Percentiles rank a stretch among this genome's conserved stretches.
Conservation (phyloP, 2,797 vertebrate species). For the Eutrigla gurnardus region DNA sequence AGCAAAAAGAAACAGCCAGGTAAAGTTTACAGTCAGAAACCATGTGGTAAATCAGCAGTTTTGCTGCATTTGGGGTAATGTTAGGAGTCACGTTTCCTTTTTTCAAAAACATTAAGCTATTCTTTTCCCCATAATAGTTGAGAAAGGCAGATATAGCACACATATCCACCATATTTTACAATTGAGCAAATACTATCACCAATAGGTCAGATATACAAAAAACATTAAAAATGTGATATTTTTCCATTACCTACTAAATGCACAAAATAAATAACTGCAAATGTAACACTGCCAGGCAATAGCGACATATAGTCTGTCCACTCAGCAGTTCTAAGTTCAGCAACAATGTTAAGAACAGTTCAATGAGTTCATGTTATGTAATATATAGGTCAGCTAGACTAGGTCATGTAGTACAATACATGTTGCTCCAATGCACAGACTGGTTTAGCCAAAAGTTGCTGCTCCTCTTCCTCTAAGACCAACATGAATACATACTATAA, state of each 20-base stretch:
- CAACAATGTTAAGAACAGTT: conserved; percentile 62
- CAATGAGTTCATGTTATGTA: conserved; percentile 71
- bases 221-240: no score
- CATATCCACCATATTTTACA: background rate
- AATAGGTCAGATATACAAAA: background rate
- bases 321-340: conserved; percentile 52
- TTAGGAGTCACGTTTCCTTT: conserved; percentile 20
- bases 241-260: conserved; percentile 3
- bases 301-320: conserved; percentile 27
- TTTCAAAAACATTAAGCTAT: background rate
- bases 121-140: background rate
- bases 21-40: background rate
- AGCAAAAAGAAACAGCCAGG: conserved; percentile 1
- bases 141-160: background rate
- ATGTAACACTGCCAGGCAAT: background rate
- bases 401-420: conserved; percentile 39
- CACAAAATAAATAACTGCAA: background rate
- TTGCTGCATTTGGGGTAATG: background rate
- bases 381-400: conserved; percentile 51
- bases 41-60: background rate
- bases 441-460: conserved; percentile 4
- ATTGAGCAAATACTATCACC: background rate
- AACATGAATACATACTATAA: background rate
- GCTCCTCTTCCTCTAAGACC: conserved; percentile 7
- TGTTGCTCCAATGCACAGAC: conserved; percentile 15